Evolutionary conservation across 2,797 vertebrate genomes (phyloP).

Genomic region (Protonibea diacanthus): DNA sequence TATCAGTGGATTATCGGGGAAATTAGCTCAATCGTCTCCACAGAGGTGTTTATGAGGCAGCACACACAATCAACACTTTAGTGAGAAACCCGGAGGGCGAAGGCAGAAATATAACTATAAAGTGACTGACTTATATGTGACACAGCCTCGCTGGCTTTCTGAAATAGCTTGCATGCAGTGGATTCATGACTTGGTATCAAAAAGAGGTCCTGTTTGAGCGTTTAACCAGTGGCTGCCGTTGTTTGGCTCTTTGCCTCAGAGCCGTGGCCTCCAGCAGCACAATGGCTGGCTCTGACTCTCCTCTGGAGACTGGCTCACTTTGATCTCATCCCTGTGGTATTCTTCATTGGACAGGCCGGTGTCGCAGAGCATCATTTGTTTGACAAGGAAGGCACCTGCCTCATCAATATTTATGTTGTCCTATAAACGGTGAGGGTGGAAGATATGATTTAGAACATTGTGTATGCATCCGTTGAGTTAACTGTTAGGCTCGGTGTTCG

Average conservation of each 20-base stretch:
- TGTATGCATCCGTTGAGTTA: constrained; percentile 33
- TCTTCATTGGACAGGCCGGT: constrained; percentile 76
- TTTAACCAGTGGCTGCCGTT: constrained; percentile 28
- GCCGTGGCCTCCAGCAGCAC: constrained; percentile 51
- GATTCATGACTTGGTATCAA: constrained; percentile 6
- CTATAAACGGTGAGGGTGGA: constrained; percentile 43
- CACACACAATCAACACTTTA: constrained; percentile 40
- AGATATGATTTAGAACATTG: constrained; percentile 40
- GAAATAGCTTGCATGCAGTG: background rate
- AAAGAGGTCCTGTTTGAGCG: constrained; percentile 15
- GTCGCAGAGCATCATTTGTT: constrained; percentile 87
- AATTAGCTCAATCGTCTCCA: constrained; percentile 60
- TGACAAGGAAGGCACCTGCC: constrained; percentile 88
- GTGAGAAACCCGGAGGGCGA: constrained; percentile 1
- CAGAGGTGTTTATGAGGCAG: constrained; percentile 77
- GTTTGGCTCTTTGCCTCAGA: constrained; percentile 40
- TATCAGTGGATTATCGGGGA: constrained; percentile 66
- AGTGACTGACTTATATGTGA: background rate
- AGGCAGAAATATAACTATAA: constrained; percentile 16
- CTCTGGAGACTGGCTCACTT: constrained; percentile 37
- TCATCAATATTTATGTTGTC: constrained; percentile 90
- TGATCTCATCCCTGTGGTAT: constrained; percentile 51
- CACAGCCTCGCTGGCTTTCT: constrained; percentile 1
- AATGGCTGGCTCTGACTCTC: constrained; percentile 42
- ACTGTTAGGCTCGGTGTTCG: constrained; percentile 13